Conservation (phyloP, 1,140 invertebrate species). For the Vanessa atalanta region DNA sequence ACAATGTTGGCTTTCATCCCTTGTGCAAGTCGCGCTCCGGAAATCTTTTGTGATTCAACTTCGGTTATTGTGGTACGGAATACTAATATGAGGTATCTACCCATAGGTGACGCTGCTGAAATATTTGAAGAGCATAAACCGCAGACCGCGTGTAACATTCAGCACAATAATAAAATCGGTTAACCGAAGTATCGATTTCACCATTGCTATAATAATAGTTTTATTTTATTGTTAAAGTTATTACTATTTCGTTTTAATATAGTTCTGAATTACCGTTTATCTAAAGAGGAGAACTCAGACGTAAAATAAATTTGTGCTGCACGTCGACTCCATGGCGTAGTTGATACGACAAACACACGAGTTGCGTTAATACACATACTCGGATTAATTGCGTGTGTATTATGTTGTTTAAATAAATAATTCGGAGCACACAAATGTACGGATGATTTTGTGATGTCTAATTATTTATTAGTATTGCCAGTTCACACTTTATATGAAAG, state of each 20-base stretch:
- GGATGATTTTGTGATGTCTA: too few species aligned
- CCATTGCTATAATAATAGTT: conserved; percentile 15
- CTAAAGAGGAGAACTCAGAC: conserved; percentile 36
- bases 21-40: conserved; percentile 77
- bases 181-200: conserved; percentile 38
- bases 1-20: conserved; percentile 79
- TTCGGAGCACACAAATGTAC: background rate
- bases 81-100: conserved; percentile 70
- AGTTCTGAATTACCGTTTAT: conserved; percentile 13
- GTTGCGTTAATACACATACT: conserved; percentile 28
- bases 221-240: conserved; percentile 7
- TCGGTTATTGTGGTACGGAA: conserved; percentile 76
- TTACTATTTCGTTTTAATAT: conserved; percentile 11
- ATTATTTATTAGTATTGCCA: too few species aligned
- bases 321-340: conserved; percentile 53
- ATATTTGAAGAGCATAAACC: conserved; percentile 57
- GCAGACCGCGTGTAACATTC: conserved; percentile 42
- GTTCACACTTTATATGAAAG: too few species aligned
- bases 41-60: conserved; percentile 80
- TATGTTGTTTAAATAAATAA: background rate
- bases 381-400: background rate
- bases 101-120: conserved; percentile 58
- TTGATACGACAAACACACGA: conserved; percentile 45
- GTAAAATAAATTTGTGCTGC: conserved; percentile 62
- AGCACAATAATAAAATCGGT: conserved; percentile 43